These are phyloP conservation scores for Pristis pectinata DNA, from an alignment of 2,797 vertebrate genomes.

Conservation along the genomic window DNA sequence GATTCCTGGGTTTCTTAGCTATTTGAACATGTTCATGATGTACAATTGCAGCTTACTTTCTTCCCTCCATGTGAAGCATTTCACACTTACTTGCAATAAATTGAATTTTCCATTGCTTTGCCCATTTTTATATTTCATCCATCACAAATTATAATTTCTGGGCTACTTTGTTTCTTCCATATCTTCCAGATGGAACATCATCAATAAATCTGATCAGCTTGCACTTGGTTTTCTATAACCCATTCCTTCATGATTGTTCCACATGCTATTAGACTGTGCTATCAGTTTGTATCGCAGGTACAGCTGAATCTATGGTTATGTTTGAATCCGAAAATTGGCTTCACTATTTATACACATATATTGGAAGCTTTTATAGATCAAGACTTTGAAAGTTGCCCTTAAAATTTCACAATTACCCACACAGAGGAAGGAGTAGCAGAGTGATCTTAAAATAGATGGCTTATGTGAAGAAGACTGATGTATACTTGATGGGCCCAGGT, in stretches of 20 bases:
- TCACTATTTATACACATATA: not conserved
- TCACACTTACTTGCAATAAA: not conserved
- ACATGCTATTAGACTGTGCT: not conserved
- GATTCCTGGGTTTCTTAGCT: not conserved
- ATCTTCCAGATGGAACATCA: not conserved
- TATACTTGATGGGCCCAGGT: not conserved
- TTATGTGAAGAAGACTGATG: not conserved
- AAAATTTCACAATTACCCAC: not conserved
- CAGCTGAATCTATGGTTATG: not conserved
- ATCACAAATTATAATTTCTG: not conserved
- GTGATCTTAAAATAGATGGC: not conserved
- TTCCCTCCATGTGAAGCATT: not conserved
- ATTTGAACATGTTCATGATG: not conserved
- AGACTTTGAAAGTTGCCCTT: not conserved
- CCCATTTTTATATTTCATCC: not conserved
- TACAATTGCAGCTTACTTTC: not conserved
- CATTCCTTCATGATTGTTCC: not conserved
- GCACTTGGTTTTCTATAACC: not conserved
- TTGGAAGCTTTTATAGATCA: not conserved
- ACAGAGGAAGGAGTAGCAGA: not conserved
- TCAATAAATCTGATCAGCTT: not conserved
- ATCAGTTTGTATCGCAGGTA: not conserved
- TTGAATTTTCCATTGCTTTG: not conserved
- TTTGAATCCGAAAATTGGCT: not conserved
- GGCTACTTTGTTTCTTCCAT: not conserved